phyloP scores from a whole-genome alignment of 1,140 invertebrate species.

The Maconellicoccus hirsutus region DNA sequence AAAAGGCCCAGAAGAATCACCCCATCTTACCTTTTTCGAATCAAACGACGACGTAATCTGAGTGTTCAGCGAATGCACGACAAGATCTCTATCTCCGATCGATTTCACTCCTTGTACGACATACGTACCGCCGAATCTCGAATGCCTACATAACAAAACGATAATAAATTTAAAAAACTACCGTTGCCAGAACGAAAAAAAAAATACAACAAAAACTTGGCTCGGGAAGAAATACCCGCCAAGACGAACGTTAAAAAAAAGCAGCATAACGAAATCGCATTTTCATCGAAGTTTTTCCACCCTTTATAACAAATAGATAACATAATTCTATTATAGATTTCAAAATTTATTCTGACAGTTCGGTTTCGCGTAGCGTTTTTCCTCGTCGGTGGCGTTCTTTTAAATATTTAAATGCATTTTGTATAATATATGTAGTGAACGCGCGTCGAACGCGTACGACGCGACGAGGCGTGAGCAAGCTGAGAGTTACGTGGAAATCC shows the following conservation, averaged over 20 bases:
- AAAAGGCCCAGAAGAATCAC: not conserved
- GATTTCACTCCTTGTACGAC: slow-evolving; percentile 87
- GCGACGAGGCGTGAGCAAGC: too few relatives aligned
- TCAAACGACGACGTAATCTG: slow-evolving; percentile 40
- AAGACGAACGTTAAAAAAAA: slow-evolving; percentile 7
- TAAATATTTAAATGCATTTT: slow-evolving; percentile 2
- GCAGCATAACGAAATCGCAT: not conserved
- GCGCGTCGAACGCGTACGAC: too few relatives aligned
- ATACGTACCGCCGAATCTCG: slow-evolving; percentile 85
- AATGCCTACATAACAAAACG: slow-evolving; percentile 49
- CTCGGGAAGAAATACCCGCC: not conserved
- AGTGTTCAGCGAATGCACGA: slow-evolving; percentile 73
- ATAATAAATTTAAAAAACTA: not conserved
- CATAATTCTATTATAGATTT: not conserved
- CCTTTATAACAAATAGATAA: slow-evolving; percentile 1
- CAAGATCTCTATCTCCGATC: slow-evolving; percentile 77
- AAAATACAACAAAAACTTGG: not conserved
- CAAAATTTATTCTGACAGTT: not conserved
- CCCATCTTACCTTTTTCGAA: slow-evolving; percentile 25
- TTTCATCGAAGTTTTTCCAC: not conserved
- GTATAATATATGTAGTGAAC: not conserved
- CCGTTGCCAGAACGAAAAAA: not conserved
- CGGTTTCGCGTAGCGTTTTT: not conserved
- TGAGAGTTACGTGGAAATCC: too few relatives aligned
- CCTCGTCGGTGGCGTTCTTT: not conserved